These are phyloP conservation scores for Abrostola tripartita DNA, from an alignment of 2,888 invertebrate genomes.

Conservation along the genomic window DNA sequence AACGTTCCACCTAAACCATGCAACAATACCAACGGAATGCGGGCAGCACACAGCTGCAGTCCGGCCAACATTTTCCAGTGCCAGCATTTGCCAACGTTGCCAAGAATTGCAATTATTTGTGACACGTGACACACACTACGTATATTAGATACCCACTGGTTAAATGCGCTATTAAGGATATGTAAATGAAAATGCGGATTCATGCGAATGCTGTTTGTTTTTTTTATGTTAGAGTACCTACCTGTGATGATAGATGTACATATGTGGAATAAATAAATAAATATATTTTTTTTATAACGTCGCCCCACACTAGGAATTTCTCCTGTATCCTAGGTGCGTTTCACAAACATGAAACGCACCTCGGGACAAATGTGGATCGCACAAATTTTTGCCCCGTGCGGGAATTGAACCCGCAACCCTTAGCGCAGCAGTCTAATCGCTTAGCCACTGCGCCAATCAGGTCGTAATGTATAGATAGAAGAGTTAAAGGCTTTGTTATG, in stretches of 20 bases:
- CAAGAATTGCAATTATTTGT: constrained; percentile 55
- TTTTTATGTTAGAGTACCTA: background rate
- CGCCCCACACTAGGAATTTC: too few relatives aligned
- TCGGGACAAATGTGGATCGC: too few relatives aligned
- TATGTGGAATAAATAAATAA: too few relatives aligned
- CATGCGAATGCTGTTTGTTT: background rate
- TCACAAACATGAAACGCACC: too few relatives aligned
- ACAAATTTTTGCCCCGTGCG: too few relatives aligned
- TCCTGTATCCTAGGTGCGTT: too few relatives aligned
- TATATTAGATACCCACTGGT: constrained; percentile 23
- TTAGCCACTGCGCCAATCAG: too few relatives aligned
- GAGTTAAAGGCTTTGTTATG: too few relatives aligned
- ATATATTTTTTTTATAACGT: too few relatives aligned
- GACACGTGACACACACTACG: constrained; percentile 45
- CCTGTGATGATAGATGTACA: too few relatives aligned
- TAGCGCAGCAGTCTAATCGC: too few relatives aligned
- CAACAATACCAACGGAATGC: constrained; percentile 14
- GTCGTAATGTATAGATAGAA: background rate
- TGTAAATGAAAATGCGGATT: background rate
- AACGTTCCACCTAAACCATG: background rate
- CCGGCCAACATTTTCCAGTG: constrained; percentile 41
- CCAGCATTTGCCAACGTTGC: constrained; percentile 31
- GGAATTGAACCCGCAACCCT: too few relatives aligned
- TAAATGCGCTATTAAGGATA: constrained; percentile 17
- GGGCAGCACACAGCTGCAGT: constrained; percentile 22